Conservation (phyloP, 1,140 invertebrate species). For the Xylocopa sonorina region DNA sequence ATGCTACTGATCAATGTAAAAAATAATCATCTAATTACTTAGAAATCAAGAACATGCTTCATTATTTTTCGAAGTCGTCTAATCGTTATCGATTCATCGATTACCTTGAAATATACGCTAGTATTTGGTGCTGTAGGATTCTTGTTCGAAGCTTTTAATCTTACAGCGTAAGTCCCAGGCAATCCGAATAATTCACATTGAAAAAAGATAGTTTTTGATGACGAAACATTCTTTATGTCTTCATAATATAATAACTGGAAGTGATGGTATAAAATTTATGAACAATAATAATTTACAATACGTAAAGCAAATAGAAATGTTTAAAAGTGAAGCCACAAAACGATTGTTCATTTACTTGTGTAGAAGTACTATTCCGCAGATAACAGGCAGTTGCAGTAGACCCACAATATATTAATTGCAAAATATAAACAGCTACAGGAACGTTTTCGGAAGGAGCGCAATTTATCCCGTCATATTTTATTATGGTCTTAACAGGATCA, state of each 20-base stretch:
- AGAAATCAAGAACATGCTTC: no score
- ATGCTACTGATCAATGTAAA: no score
- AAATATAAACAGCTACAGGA: conserved; percentile 82
- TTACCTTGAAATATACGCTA: conserved; percentile 86
- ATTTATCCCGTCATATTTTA: conserved; percentile 87
- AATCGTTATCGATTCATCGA: no score
- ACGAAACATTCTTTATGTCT: conserved; percentile 87
- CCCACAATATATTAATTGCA: conserved; percentile 90
- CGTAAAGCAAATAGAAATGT: neutral
- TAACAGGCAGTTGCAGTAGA: conserved; percentile 77
- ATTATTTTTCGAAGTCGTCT: no score
- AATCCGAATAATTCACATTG: conserved; percentile 90
- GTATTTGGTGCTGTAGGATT: conserved; percentile 83
- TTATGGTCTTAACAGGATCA: conserved; percentile 85
- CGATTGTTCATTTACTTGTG: conserved; percentile 69
- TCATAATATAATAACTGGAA: conserved; percentile 85
- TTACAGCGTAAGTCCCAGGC: conserved; percentile 88
- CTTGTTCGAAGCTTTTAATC: conserved; percentile 83
- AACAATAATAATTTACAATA: neutral
- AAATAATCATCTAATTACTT: no score
- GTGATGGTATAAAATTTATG: neutral
- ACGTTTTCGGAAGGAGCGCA: conserved; percentile 82
- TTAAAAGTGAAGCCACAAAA: neutral
- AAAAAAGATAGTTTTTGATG: conserved; percentile 84
- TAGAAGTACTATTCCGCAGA: conserved; percentile 75